Percentiles rank a stretch among this genome's conserved stretches.
phyloP scores from a whole-genome alignment of 1,140 invertebrate species.

The Eumeta japonica region DNA sequence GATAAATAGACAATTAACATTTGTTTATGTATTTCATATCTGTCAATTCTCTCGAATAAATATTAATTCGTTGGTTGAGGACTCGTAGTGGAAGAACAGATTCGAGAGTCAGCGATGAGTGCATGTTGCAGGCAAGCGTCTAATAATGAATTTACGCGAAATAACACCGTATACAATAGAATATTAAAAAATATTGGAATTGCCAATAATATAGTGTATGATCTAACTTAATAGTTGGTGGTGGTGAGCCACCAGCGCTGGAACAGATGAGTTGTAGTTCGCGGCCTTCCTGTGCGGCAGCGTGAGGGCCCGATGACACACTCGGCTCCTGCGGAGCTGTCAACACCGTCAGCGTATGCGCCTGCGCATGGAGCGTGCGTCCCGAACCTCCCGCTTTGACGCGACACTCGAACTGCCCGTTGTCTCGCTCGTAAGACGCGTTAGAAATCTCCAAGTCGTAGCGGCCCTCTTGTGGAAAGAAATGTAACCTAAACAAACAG shows the following conservation, averaged over 20 bases:
- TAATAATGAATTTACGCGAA: too few relatives aligned
- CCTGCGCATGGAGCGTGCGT: conserved; percentile 77
- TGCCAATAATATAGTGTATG: too few relatives aligned
- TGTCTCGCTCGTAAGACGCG: conserved; percentile 84
- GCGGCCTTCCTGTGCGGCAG: conserved; percentile 77
- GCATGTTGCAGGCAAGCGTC: too few relatives aligned
- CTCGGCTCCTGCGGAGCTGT: conserved; percentile 77
- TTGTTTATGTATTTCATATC: too few relatives aligned
- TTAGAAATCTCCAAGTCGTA: conserved; percentile 87
- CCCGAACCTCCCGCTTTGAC: conserved; percentile 83
- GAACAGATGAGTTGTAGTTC: conserved; percentile 77
- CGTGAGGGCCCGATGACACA: conserved; percentile 68
- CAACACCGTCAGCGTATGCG: conserved; percentile 81
- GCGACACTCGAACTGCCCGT: conserved; percentile 87
- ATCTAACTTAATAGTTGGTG: conserved; percentile 78
- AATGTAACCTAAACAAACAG: conserved; percentile 79
- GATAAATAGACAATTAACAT: too few relatives aligned
- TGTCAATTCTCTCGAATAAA: too few relatives aligned
- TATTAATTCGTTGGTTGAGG: too few relatives aligned
- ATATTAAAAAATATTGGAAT: too few relatives aligned
- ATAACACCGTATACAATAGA: too few relatives aligned
- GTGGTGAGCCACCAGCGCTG: conserved; percentile 83
- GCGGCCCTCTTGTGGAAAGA: conserved; percentile 73
- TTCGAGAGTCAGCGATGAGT: too few relatives aligned
- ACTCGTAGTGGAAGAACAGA: too few relatives aligned